A percentile compares a stretch with the other conserved stretches of the same genome.
These are phyloP conservation scores for Aphaenogaster floridana DNA, from an alignment of 1,140 invertebrate genomes.

Conservation along the genomic window DNA sequence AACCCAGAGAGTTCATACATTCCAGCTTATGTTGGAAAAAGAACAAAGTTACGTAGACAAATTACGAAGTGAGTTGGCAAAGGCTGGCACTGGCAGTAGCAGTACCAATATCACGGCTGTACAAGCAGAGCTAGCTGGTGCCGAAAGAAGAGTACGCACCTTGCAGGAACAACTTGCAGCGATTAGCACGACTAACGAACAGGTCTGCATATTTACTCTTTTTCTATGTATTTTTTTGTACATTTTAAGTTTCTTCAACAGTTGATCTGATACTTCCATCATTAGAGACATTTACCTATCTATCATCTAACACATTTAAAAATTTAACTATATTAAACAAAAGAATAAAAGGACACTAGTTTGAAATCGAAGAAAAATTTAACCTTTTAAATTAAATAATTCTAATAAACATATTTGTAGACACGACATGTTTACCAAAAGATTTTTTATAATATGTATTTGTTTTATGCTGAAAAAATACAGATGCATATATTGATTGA, in stretches of 20 bases:
- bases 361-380: background rate
- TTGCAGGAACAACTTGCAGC: constrained; percentile 88
- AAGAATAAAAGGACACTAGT: background rate
- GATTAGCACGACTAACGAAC: constrained; percentile 81
- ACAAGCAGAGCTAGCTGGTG: constrained; percentile 87
- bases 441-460: background rate
- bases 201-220: constrained; percentile 75
- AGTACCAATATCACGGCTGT: constrained; percentile 83
- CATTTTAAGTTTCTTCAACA: constrained; percentile 9
- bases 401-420: background rate
- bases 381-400: background rate
- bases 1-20: constrained; percentile 91
- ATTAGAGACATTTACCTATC: too few relatives aligned
- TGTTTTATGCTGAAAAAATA: background rate
- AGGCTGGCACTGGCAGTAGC: constrained; percentile 85
- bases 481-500: background rate
- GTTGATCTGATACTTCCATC: background rate
- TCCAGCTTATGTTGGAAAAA: constrained; percentile 93
- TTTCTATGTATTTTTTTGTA: background rate
- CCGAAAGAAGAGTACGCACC: constrained; percentile 89
- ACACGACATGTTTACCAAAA: background rate
- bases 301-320: background rate
- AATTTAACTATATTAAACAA: constrained; percentile 2
- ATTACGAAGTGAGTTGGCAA: constrained; percentile 89
- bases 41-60: constrained; percentile 92